Base-by-base conservation (phyloP, 2,113 vertebrate species). In the Tragelaphus imberbis region DNA sequence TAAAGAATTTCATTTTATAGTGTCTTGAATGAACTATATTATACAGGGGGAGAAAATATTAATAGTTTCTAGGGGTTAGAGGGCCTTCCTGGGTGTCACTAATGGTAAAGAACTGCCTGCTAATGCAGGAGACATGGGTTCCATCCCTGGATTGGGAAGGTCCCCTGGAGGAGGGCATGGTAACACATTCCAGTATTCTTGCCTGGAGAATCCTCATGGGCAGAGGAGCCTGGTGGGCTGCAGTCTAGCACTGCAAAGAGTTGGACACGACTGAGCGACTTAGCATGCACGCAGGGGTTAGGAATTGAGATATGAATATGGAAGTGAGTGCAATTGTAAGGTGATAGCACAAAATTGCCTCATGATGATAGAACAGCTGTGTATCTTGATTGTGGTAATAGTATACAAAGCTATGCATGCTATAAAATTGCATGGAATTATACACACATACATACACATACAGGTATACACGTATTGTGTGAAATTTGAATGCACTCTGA, bases 21-120 rank as follows among this genome's bases (percentile, higher is more conserved):
- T 17, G n/a, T 77, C 30, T 93, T 82, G 19, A 97, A 58, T 87
- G 28, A 92, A 16, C 17, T 82, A 36, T 68, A 25, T 58, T 23
- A 40, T 17, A 58, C 17, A 55, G 5, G 68, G 80, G 6, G 4
- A 58, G 14, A 30, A 96, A 88, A 82, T 12, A 58, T 36, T 23
- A 85, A 14, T 71, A 14, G 2, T 88, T 80, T 95, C 36, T 15
- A 85, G 16, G 16, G 19, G 49, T 40, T 40, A 40, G 68, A 40
- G n/a, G n/a, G n/a, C 68, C n/a, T 75, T 75, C 19, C 19, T 12
- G 5, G 10, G n/a, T 75, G n/a, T 75, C 10, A 2, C 19, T 13
- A 23, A 10, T 75, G 68, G n/a, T 75, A 75, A 40, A 75, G 19
- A 40, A 75, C n/a, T 71, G 19, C n/a, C n/a, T 40, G 68, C n/a